Percentiles rank a stretch among this genome's conserved stretches.
Conservation (phyloP, 2,113 vertebrate genomes). For the Channa argus region DNA sequence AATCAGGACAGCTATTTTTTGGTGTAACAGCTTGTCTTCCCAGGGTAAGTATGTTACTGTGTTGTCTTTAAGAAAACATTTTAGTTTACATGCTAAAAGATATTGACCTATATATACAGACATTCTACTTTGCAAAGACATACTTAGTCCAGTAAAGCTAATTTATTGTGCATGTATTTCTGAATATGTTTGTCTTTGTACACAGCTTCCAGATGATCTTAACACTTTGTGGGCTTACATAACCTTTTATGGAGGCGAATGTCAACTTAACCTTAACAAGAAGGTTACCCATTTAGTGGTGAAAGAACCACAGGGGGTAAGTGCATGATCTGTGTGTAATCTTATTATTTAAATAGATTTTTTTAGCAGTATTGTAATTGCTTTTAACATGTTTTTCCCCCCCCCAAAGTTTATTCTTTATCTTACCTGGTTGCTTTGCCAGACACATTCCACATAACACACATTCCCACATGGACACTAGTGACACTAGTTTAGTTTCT, state of each 20-base stretch:
- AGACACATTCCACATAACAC: no score
- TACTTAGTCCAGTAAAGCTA: no score
- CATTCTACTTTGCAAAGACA: no score
- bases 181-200: background rate
- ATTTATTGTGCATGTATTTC: background rate
- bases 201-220: conserved; percentile 92
- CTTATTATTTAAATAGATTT: background rate
- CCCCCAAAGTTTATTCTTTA: no score
- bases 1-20: conserved; percentile 95
- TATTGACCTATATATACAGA: background rate
- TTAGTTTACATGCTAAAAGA: background rate
- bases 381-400: no score
- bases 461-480: no score
- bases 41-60: conserved; percentile 81
- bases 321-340: conserved; percentile 30
- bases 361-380: background rate
- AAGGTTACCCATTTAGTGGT: conserved; percentile 96
- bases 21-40: conserved; percentile 95
- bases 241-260: conserved; percentile 95
- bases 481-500: no score
- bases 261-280: conserved; percentile 94
- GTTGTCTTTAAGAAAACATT: background rate
- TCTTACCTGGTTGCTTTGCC: no score
- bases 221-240: conserved; percentile 93
- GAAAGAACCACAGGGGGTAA: conserved; percentile 96